Evolutionary conservation across 1,140 invertebrate species (phyloP).

Genomic region (Hypothenemus hampei): DNA sequence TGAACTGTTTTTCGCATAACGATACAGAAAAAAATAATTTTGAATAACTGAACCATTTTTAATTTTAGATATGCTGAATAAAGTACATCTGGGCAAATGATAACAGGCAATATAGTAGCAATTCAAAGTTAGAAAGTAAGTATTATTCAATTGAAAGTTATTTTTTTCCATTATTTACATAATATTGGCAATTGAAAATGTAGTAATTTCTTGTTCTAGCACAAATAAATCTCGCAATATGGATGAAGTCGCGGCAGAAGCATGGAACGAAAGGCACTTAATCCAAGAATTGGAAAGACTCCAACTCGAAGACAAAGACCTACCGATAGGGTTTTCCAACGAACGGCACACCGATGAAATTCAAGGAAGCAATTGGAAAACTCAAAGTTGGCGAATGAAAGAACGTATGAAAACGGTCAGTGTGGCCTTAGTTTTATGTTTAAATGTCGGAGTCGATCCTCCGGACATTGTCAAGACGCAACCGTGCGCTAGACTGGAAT

Average conservation of each 20-base stretch:
- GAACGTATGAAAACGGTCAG: conserved; percentile 99
- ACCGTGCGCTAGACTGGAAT: conserved; percentile 91
- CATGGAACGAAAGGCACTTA: conserved; percentile 3
- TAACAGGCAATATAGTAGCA: too few relatives aligned
- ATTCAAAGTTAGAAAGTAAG: too few relatives aligned
- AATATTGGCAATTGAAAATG: too few relatives aligned
- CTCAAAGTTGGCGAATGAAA: conserved; percentile 85
- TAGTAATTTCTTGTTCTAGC: too few relatives aligned
- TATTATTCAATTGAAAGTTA: too few relatives aligned
- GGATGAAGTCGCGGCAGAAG: conserved; percentile 8
- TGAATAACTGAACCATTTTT: too few relatives aligned
- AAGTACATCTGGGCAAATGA: too few relatives aligned
- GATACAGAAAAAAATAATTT: too few relatives aligned
- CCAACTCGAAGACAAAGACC: conserved; percentile 52
- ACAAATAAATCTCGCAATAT: not conserved
- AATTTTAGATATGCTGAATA: too few relatives aligned
- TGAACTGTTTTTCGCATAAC: too few relatives aligned
- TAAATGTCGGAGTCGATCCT: conserved; percentile 98
- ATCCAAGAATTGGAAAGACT: conserved; percentile 5
- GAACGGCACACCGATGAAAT: conserved; percentile 72
- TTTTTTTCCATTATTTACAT: too few relatives aligned
- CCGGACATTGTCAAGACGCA: conserved; percentile 96
- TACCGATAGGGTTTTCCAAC: conserved; percentile 63
- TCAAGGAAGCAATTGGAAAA: conserved; percentile 64
- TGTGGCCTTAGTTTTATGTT: conserved; percentile 93